phyloP scores from a whole-genome alignment of 2,113 vertebrate genomes.

The Acanthochromis polyacanthus region DNA sequence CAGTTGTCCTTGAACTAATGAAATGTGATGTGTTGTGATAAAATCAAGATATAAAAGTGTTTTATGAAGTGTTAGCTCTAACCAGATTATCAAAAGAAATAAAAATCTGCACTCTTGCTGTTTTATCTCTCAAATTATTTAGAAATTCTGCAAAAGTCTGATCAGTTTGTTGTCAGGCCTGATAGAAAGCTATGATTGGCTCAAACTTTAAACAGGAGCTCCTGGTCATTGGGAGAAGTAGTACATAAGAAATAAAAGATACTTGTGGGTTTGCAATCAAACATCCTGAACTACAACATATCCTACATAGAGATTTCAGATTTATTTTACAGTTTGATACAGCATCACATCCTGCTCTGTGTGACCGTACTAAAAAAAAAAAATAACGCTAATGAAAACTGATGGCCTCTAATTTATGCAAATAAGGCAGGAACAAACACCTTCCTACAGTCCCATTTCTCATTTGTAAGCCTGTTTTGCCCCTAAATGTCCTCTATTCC shows the following conservation, averaged over 20 bases:
- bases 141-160: too few relatives aligned
- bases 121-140: background rate
- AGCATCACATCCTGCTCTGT: slow-evolving; percentile 3
- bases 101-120: background rate
- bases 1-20: too few relatives aligned
- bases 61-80: too few relatives aligned
- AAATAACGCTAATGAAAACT: slow-evolving; percentile 67
- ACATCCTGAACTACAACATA: background rate
- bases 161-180: too few relatives aligned
- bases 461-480: slow-evolving; percentile 24
- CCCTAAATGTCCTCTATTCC: slow-evolving; percentile 11
- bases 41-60: too few relatives aligned
- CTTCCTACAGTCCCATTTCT: slow-evolving; percentile 29
- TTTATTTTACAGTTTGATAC: background rate
- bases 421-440: slow-evolving; percentile 25
- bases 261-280: background rate
- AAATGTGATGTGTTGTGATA: too few relatives aligned
- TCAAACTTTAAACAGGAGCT: background rate
- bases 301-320: too few relatives aligned
- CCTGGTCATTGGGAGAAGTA: too few relatives aligned
- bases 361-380: slow-evolving; percentile 35
- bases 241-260: too few relatives aligned
- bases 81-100: too few relatives aligned
- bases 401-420: slow-evolving; percentile 65
- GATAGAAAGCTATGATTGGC: too few relatives aligned